Percentiles rank a stretch among this genome's conserved stretches.
Conservation (phyloP, 2,888 invertebrate species). For the Leptogaster cylindrica region DNA sequence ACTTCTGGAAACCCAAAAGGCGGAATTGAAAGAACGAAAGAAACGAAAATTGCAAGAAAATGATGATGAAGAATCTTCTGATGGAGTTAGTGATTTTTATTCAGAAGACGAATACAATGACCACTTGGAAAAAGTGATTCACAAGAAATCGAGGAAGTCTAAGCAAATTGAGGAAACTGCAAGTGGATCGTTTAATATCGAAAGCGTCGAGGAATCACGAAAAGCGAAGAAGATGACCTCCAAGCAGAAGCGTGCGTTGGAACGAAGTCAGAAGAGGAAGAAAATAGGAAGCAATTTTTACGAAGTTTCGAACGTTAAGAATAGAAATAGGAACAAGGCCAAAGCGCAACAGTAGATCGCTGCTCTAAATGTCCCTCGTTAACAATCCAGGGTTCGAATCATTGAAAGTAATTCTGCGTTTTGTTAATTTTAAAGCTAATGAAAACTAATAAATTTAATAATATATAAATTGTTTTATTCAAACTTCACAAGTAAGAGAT, state of each 20-base stretch:
- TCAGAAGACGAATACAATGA: constrained; percentile 70
- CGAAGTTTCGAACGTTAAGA: constrained; percentile 87
- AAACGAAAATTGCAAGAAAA: constrained; percentile 54
- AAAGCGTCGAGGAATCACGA: constrained; percentile 57
- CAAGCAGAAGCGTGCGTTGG: constrained; percentile 76
- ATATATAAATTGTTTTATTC: constrained; percentile 37
- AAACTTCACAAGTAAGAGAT: constrained; percentile 34
- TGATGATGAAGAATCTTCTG: constrained; percentile 63
- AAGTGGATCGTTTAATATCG: constrained; percentile 65
- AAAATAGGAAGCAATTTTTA: constrained; percentile 90
- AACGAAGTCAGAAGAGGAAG: constrained; percentile 76
- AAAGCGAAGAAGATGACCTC: constrained; percentile 70
- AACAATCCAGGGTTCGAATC: too few relatives aligned
- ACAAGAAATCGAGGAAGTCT: constrained; percentile 54
- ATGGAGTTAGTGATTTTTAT: constrained; percentile 72
- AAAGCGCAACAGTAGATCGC: too few relatives aligned
- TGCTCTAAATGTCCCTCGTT: too few relatives aligned
- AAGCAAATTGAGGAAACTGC: constrained; percentile 62
- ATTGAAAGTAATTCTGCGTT: too few relatives aligned
- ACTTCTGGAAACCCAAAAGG: constrained; percentile 64
- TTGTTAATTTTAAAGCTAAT: too few relatives aligned
- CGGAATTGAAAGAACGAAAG: constrained; percentile 56
- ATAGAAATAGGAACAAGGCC: constrained; percentile 76
- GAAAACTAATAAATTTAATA: constrained; percentile 1
- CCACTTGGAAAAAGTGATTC: constrained; percentile 58